Conservation (phyloP, 64 coral and sea anemone species). For the Montipora sp. region DNA sequence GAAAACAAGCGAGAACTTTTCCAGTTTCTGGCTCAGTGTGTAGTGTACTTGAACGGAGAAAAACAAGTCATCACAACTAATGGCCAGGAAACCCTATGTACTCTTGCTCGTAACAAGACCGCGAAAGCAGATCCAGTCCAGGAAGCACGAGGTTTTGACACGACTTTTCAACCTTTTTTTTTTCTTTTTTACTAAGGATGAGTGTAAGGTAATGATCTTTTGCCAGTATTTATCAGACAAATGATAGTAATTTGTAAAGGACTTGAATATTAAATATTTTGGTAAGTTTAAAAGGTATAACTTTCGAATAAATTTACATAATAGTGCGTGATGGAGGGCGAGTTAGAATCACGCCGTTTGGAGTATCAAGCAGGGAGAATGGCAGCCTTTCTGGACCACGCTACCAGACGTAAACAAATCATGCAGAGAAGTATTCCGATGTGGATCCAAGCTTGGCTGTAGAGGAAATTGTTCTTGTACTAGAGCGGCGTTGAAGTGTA, state of each 20-base stretch:
- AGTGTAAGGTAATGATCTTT: background rate
- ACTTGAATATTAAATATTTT: too few relatives aligned
- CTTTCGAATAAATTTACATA: constrained; percentile 11
- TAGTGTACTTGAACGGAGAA: background rate
- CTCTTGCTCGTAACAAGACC: constrained; percentile 1
- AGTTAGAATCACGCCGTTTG: constrained; percentile 39
- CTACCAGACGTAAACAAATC: constrained; percentile 44
- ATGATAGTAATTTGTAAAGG: too few relatives aligned
- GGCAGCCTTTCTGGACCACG: constrained; percentile 72
- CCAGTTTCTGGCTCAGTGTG: constrained; percentile 23
- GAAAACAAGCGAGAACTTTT: constrained; percentile 48
- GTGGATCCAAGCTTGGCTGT: constrained; percentile 29
- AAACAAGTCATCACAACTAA: constrained; percentile 68
- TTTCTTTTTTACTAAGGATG: too few relatives aligned
- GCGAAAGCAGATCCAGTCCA: constrained; percentile 34
- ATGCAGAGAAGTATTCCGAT: constrained; percentile 61
- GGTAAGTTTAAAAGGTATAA: too few relatives aligned
- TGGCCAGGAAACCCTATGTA: constrained; percentile 16
- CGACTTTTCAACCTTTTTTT: too few relatives aligned
- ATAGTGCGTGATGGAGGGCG: too few relatives aligned
- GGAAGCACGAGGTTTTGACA: constrained; percentile 13
- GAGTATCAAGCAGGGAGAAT: constrained; percentile 40
- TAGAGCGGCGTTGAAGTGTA: constrained; percentile 31
- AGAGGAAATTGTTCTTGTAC: constrained; percentile 26
- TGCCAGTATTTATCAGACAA: background rate